These are phyloP conservation scores for Agrotis exclamationis DNA, from an alignment of 2,888 invertebrate genomes.

Conservation along the genomic window DNA sequence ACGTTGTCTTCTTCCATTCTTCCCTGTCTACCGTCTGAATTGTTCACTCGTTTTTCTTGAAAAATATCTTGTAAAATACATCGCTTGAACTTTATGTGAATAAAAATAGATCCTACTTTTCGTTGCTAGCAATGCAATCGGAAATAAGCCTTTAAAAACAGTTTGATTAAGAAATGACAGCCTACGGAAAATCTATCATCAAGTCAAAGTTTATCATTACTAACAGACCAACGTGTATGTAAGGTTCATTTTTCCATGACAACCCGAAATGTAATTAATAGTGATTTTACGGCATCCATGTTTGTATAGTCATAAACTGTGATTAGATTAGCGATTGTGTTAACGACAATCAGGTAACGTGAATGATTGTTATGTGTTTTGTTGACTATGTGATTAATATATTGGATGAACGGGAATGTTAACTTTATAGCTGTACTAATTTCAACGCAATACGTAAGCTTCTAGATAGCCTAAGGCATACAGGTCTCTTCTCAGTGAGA, in stretches of 20 bases:
- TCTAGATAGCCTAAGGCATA: no score
- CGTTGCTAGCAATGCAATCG: background rate
- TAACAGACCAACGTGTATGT: background rate
- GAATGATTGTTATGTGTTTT: slow-evolving; percentile 56
- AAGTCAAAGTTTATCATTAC: background rate
- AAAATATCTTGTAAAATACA: no score
- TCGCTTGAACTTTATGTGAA: background rate
- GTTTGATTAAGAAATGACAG: background rate
- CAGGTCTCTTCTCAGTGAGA: no score
- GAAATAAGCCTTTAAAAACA: background rate
- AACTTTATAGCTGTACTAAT: background rate
- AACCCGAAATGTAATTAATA: slow-evolving; percentile 48
- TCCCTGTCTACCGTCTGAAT: background rate
- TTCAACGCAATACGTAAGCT: background rate
- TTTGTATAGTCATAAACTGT: slow-evolving; percentile 57
- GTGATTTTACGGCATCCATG: slow-evolving; percentile 56
- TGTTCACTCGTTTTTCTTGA: no score
- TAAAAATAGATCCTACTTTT: background rate
- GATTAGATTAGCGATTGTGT: slow-evolving; percentile 59
- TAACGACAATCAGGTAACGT: slow-evolving; percentile 48
- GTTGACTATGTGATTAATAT: slow-evolving; percentile 43
- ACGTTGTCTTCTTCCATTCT: background rate
- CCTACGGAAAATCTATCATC: background rate
- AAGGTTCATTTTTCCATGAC: slow-evolving; percentile 26
- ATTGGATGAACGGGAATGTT: slow-evolving; percentile 5